Base-by-base conservation (phyloP, 2,113 vertebrate genomes). In the Gopherus flavomarginatus region DNA sequence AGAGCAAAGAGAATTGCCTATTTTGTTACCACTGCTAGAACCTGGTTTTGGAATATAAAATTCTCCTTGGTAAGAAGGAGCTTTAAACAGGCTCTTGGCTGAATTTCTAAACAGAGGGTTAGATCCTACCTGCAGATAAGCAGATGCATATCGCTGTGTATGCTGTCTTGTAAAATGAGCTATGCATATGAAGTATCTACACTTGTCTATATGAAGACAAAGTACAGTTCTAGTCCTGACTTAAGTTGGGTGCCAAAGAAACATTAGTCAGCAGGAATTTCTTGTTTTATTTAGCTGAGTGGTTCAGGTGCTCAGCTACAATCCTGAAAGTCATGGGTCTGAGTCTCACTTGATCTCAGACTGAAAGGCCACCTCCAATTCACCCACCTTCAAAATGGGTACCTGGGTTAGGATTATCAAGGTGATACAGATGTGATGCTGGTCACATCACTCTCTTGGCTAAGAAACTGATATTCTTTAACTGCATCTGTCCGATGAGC, bases 151-250 rank as follows among this genome's bases (percentile, higher is more conserved):
- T 2, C 6, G 42, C 14, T 52, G 44, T 49, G n/a, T 14, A 57
- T 26, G 31, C 12, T 53, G 53, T 38, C 7, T 47, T 57, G 4
- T 6, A 88, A 87, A 86, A 93, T 6, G 16, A 96, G 9, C 47
- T 82, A 5, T 75, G 35, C 9, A 5, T 0, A 0, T 47, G 59
- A 86, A 80, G 19, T 5, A 10, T 78, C 7, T 6, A 38, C 1
- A 31, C 0, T 2, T 83, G 38, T 77, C 50, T 72, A 81, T 0
- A 16, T 35, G 26, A 38, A 24, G 9, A 12, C 54, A 86, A 85
- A 90, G 44, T 1, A 21, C 2, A 38, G 9, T 4, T 84, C 50
- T 81, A 29, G 6, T 4, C 3, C 79, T 82, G 84, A 85, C 72
- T 8, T 2, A 11, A 52, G 5, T 0, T 24, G 19, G 10, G 11